These are phyloP conservation scores for Tinea semifulvella DNA, from an alignment of 2,888 invertebrate genomes.

Conservation along the genomic window DNA sequence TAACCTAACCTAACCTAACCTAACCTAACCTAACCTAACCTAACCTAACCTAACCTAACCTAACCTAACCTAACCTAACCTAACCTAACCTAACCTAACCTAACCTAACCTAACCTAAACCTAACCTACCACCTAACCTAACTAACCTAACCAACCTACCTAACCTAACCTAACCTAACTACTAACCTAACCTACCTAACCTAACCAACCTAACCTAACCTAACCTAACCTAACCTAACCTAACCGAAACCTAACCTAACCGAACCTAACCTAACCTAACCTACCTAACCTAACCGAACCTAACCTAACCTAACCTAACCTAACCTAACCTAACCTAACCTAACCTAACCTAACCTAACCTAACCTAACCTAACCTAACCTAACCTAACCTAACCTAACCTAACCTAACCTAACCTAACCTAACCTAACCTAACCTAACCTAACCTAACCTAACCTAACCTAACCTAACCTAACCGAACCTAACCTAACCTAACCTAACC, in stretches of 20 bases:
- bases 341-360: slow-evolving; percentile 16
- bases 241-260: slow-evolving; percentile 16
- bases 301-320: slow-evolving; percentile 17
- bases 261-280: slow-evolving; percentile 16
- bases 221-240: slow-evolving; percentile 17
- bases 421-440: slow-evolving; percentile 17
- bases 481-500: slow-evolving; percentile 16
- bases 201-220: slow-evolving; percentile 16
- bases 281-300: slow-evolving; percentile 15
- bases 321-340: slow-evolving; percentile 17
- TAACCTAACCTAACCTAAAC: slow-evolving; percentile 15
- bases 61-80: slow-evolving; percentile 17
- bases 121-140: slow-evolving; percentile 15
- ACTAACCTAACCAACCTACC: slow-evolving; percentile 14
- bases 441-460: slow-evolving; percentile 17
- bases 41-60: slow-evolving; percentile 17
- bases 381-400: slow-evolving; percentile 16
- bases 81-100: slow-evolving; percentile 17
- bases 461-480: slow-evolving; percentile 16
- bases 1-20: slow-evolving; percentile 15
- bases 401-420: slow-evolving; percentile 17
- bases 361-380: slow-evolving; percentile 16
- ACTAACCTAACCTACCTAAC: slow-evolving; percentile 17
- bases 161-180: slow-evolving; percentile 17
- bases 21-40: slow-evolving; percentile 17